These are phyloP conservation scores for Sylvia atricapilla DNA, from an alignment of 2,113 vertebrate species.

Conservation along the genomic window DNA sequence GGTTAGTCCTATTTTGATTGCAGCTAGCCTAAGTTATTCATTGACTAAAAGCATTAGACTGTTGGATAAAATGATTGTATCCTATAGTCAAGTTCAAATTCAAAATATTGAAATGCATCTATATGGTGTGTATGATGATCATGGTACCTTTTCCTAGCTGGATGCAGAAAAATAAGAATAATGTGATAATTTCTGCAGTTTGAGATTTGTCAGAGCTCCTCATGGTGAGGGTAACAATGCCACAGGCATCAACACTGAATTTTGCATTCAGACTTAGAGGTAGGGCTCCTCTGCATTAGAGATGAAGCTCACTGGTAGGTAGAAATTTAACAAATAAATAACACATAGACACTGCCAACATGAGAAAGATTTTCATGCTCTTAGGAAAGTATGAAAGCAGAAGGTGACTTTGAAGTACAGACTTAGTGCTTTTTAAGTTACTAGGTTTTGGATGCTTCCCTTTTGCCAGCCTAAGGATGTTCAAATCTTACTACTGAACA, in stretches of 20 bases:
- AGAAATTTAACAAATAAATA: background rate
- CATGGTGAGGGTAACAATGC: background rate
- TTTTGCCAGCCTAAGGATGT: background rate
- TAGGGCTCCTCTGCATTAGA: background rate
- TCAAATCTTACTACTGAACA: background rate
- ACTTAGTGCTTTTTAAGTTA: background rate
- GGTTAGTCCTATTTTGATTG: background rate
- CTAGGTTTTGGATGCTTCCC: background rate
- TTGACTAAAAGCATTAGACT: background rate
- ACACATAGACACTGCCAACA: background rate
- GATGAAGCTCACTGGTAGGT: background rate
- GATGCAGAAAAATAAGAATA: background rate
- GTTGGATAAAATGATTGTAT: background rate
- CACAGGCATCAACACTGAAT: background rate
- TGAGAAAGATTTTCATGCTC: background rate
- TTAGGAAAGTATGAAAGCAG: background rate
- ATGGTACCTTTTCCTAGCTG: background rate
- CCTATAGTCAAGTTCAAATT: background rate
- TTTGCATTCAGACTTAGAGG: background rate
- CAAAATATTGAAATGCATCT: background rate
- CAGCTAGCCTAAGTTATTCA: background rate
- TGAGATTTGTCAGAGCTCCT: background rate
- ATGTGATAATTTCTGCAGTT: background rate
- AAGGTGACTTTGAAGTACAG: background rate
- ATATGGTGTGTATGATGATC: background rate